Conservation (phyloP, 1,140 invertebrate species). For the Drosophila takahashii region DNA sequence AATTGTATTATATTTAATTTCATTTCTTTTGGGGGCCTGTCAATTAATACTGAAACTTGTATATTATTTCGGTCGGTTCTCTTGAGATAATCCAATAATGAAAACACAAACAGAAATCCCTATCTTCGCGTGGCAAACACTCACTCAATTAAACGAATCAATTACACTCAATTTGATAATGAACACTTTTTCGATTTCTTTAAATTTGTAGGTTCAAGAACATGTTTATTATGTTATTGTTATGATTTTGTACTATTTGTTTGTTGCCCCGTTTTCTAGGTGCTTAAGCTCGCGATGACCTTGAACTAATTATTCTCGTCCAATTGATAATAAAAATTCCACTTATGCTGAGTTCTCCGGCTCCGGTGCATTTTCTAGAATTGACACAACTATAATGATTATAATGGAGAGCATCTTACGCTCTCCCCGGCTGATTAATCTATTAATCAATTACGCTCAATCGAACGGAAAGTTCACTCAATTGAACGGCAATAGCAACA, state of each 20-base stretch:
- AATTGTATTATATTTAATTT: too few species aligned
- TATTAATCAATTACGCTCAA: slow-evolving; percentile 75
- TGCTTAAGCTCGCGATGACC: slow-evolving; percentile 48
- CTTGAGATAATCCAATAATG: slow-evolving; percentile 34
- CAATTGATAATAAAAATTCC: slow-evolving; percentile 60
- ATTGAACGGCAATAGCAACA: slow-evolving; percentile 35
- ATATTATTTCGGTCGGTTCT: background rate
- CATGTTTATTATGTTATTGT: slow-evolving; percentile 41
- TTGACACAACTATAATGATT: slow-evolving; percentile 36
- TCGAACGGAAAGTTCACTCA: slow-evolving; percentile 60
- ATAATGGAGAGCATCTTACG: slow-evolving; percentile 21
- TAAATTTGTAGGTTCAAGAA: slow-evolving; percentile 39
- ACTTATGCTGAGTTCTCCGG: slow-evolving; percentile 56
- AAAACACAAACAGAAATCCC: slow-evolving; percentile 19
- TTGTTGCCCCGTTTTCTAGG: slow-evolving; percentile 21
- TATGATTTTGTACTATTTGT: slow-evolving; percentile 28
- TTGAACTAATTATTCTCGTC: slow-evolving; percentile 62
- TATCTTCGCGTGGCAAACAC: background rate
- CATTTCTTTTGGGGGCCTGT: slow-evolving; percentile 34
- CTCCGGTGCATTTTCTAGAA: slow-evolving; percentile 21
- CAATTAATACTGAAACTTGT: slow-evolving; percentile 22
- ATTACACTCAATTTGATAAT: slow-evolving; percentile 41
- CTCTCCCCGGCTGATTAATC: slow-evolving; percentile 57
- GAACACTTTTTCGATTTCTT: slow-evolving; percentile 14
- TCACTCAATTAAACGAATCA: slow-evolving; percentile 49